Conservation (phyloP, 2,888 invertebrate species). For the Endotricha flammealis region DNA sequence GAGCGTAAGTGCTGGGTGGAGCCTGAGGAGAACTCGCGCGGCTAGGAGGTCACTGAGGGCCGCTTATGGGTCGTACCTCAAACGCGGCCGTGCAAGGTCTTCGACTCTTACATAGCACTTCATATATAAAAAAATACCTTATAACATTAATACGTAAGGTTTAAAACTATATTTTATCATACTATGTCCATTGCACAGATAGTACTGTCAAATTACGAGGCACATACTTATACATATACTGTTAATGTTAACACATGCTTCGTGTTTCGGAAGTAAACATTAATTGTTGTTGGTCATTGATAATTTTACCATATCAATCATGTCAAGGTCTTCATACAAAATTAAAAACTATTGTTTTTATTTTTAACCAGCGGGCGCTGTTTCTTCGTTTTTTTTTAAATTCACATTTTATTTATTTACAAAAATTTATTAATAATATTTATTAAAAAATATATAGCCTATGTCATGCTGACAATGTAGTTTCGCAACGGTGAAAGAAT, state of each 20-base stretch:
- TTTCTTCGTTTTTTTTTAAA: too few species aligned
- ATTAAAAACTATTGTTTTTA: background rate
- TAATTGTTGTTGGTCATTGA: slow-evolving; percentile 2
- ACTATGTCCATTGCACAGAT: background rate
- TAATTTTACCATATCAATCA: slow-evolving; percentile 1
- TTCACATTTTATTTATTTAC: too few species aligned
- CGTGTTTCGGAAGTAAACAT: slow-evolving; percentile 12
- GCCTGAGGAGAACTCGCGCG: slow-evolving; percentile 21
- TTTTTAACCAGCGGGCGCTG: too few species aligned
- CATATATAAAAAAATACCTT: too few species aligned
- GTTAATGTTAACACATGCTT: background rate
- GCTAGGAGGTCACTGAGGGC: slow-evolving; percentile 29
- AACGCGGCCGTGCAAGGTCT: slow-evolving; percentile 39
- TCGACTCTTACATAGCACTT: slow-evolving; percentile 4
- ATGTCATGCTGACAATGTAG: too few species aligned
- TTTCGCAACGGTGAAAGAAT: too few species aligned
- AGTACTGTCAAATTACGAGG: background rate
- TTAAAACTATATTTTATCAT: background rate
- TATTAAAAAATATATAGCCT: too few species aligned
- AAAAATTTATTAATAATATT: too few species aligned
- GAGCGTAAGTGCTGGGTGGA: slow-evolving; percentile 16
- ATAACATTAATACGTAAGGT: too few species aligned
- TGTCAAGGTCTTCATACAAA: slow-evolving; percentile 2
- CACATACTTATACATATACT: background rate
- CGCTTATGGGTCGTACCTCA: slow-evolving; percentile 39